A percentile compares a stretch with the other conserved stretches of the same genome.
phyloP scores from a whole-genome alignment of 2,113 vertebrate genomes.

The Aptenodytes forsteri region DNA sequence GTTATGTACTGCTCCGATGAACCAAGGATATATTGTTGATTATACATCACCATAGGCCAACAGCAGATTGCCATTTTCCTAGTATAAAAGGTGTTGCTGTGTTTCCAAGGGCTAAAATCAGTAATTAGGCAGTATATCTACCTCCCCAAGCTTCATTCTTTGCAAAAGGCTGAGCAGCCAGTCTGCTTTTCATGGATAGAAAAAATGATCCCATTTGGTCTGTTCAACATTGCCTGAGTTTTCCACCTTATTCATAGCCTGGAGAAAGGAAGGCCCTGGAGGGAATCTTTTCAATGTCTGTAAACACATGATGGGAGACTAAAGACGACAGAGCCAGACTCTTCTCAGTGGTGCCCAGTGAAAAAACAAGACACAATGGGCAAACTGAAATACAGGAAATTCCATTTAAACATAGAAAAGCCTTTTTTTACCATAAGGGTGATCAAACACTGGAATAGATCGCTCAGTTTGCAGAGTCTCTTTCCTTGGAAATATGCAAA shows the following conservation, averaged over 20 bases:
- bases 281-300: not conserved
- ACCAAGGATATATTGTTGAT: not conserved
- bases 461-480: not conserved
- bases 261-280: not conserved
- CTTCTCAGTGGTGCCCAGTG: not conserved
- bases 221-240: not conserved
- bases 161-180: not conserved
- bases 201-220: not conserved
- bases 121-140: not conserved
- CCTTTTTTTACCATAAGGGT: not conserved
- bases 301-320: not conserved
- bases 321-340: not conserved
- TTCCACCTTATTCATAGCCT: not conserved
- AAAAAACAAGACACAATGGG: not conserved
- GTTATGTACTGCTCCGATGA: not conserved
- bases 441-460: not conserved
- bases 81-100: not conserved
- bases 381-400: not conserved
- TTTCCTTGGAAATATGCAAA: not conserved
- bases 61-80: not conserved
- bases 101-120: not conserved
- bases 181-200: not conserved
- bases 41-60: not conserved
- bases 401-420: not conserved
- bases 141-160: not conserved